These are phyloP conservation scores for Drosophila nasuta DNA, from an alignment of 1,140 invertebrate species.

Conservation along the genomic window DNA sequence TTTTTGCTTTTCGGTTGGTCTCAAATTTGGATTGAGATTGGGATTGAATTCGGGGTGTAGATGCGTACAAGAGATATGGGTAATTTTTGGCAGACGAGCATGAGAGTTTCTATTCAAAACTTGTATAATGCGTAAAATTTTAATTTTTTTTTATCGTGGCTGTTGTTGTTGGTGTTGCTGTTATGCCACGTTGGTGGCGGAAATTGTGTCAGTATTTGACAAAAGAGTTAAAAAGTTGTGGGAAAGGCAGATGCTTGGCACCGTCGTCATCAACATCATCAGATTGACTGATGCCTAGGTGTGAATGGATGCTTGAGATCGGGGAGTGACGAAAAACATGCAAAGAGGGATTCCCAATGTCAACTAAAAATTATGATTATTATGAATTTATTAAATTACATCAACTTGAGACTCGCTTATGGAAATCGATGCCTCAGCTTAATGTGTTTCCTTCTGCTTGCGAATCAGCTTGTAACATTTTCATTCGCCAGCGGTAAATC, in stretches of 20 bases:
- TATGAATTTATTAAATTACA: constrained; percentile 19
- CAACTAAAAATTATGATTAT: neutral
- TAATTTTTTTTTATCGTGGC: constrained; percentile 73
- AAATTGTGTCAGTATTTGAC: constrained; percentile 76
- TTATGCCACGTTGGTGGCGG: constrained; percentile 58
- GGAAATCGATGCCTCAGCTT: neutral
- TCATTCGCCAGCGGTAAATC: constrained; percentile 2
- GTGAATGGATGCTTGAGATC: constrained; percentile 49
- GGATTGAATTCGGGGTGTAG: constrained; percentile 37
- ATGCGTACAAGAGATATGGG: constrained; percentile 69
- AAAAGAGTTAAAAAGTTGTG: constrained; percentile 82
- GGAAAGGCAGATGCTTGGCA: constrained; percentile 62
- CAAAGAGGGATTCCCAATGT: neutral
- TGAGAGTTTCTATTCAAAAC: constrained; percentile 51
- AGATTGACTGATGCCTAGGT: constrained; percentile 52
- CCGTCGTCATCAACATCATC: neutral
- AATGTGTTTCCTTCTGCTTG: constrained; percentile 14
- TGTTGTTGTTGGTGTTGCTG: constrained; percentile 31
- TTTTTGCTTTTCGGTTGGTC: constrained; percentile 1
- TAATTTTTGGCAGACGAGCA: constrained; percentile 64
- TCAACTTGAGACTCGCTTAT: neutral
- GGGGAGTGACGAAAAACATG: neutral
- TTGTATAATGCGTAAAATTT: constrained; percentile 81
- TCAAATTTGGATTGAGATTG: constrained; percentile 22
- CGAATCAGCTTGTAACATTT: neutral